These are phyloP conservation scores for Trematomus bernacchii DNA, from an alignment of 2,797 vertebrate genomes.

Conservation along the genomic window DNA sequence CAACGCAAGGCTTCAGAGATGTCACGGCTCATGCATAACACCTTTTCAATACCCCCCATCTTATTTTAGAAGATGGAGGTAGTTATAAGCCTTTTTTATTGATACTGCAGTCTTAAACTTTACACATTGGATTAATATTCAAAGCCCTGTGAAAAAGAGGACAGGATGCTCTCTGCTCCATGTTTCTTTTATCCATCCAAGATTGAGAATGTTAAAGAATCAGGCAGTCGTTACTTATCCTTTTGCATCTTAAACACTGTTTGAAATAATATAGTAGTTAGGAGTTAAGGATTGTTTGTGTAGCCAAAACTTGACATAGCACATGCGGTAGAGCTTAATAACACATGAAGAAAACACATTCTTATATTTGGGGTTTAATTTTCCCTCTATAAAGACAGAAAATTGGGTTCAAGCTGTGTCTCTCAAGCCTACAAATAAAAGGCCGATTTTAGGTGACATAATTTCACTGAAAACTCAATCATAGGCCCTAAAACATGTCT, in stretches of 20 bases:
- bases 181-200: not conserved
- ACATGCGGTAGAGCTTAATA: not conserved
- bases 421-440: not conserved
- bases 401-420: not conserved
- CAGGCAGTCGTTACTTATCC: not conserved
- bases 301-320: not conserved
- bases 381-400: not conserved
- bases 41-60: not conserved
- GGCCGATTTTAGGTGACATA: not conserved
- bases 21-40: constrained; percentile 29
- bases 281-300: not conserved
- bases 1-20: constrained; percentile 7
- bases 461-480: not conserved
- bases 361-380: not conserved
- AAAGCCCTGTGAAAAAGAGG: not conserved
- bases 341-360: not conserved
- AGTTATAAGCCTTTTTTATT: not conserved
- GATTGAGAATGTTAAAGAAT: not conserved
- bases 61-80: not conserved
- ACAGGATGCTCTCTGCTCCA: not conserved
- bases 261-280: not conserved
- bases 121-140: not conserved
- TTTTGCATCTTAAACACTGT: not conserved
- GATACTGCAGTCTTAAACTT: not conserved
- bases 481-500: not conserved